phyloP scores from a whole-genome alignment of 2,113 vertebrate species.

The Chloebia gouldiae region DNA sequence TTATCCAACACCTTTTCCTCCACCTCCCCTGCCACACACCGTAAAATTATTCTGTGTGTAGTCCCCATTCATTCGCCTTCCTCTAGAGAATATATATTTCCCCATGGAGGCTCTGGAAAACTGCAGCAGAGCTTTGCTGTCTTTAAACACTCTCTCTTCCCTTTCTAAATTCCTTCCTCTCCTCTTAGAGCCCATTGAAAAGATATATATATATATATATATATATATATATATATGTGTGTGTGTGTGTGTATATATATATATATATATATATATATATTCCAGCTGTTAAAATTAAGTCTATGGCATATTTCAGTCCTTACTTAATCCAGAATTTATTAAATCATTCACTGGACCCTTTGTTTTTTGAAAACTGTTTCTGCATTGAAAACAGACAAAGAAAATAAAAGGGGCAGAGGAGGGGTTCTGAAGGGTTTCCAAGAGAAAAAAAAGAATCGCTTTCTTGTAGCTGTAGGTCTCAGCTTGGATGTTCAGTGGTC shows the following conservation, averaged over 20 bases:
- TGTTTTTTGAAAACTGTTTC: not conserved
- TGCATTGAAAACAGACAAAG: not conserved
- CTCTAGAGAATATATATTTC: not conserved
- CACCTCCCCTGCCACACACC: not conserved
- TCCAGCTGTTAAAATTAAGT: slow-evolving; percentile 23
- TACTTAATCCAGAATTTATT: slow-evolving; percentile 3
- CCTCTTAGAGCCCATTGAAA: not conserved
- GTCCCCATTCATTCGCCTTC: not conserved
- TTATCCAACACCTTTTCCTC: not conserved
- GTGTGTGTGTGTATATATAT: not conserved
- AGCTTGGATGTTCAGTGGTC: not conserved
- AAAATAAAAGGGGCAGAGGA: not conserved
- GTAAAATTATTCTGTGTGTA: not conserved
- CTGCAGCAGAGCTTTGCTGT: not conserved
- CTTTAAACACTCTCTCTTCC: not conserved
- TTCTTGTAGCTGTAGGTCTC: not conserved
- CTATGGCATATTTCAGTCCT: not conserved
- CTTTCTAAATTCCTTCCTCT: not conserved
- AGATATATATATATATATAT: not conserved
- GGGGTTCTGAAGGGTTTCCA: not conserved
- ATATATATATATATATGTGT: not conserved
- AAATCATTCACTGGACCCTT: not conserved
- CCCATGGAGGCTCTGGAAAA: not conserved
- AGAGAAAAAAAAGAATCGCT: not conserved
- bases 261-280: not conserved